Base-by-base conservation (phyloP, 2,113 vertebrate genomes). In the Pelobates fuscus region DNA sequence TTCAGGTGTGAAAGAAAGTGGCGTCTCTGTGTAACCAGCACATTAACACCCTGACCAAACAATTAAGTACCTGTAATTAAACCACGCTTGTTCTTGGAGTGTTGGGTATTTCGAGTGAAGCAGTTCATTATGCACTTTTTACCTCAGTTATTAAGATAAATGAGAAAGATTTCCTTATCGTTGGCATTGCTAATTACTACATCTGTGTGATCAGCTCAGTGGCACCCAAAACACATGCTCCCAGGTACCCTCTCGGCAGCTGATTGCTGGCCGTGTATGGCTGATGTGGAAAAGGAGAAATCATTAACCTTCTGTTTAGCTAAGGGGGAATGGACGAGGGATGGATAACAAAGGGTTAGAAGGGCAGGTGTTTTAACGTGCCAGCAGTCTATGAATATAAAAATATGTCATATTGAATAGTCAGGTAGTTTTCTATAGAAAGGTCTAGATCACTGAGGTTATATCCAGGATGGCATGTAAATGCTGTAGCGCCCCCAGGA, bases 21-120 rank as follows among this genome's bases (percentile, higher is more conserved):
- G 52, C 75, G 79, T 82, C 67, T 20, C 44, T 78, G 72, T 77
- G 77, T 84, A 84, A 85, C 82, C 73, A 83, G 78, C 82, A 82
- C 80, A 84, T 89, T 85, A 91, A 84, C 80, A 23, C 82, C 78
- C 85, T 52, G 60, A 85, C 85, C 85, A 82, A 84, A 86, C 87
- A 88, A 90, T 90, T 89, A 91, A 84, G 79, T 84, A 82, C 85
- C 82, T 23, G 84, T 89, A 88, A 93, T 92, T 92, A 92, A 90
- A 93, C 86, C 85, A 27, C 52, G 87, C 83, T 86, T 86, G 86
- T 85, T 83, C 80, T 84, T 84, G 77, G 79, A 81, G 79, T 0
- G 26, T 67, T 46, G 77, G 24, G 80, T 78, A 81, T 82, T 85
- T 84, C 88, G 86, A 83, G 79, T 85, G 85, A 87, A 90, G 89